Evolutionary conservation across 2,113 vertebrate genomes (phyloP).

Genomic region (Melospiza melodia): DNA sequence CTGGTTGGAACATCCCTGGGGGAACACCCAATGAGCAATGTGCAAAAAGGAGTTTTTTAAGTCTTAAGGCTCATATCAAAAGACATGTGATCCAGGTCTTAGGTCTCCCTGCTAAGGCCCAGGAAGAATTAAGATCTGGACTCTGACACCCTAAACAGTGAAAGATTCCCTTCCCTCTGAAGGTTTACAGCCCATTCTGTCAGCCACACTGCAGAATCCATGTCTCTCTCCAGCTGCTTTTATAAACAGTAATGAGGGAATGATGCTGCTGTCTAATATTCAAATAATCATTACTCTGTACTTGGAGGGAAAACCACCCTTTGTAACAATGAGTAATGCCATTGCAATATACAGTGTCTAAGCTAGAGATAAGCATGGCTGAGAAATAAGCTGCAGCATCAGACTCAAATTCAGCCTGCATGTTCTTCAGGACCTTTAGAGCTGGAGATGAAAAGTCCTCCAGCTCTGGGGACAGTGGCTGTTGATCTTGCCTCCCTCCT

Average conservation of each 20-base stretch:
- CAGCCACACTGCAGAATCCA: not conserved
- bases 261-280: not conserved
- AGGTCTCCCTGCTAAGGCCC: not conserved
- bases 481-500: not conserved
- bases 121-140: not conserved
- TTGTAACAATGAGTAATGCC: not conserved
- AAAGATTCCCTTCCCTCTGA: not conserved
- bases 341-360: not conserved
- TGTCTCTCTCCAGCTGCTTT: not conserved
- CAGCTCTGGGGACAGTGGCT: not conserved
- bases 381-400: not conserved
- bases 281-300: not conserved
- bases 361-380: not conserved
- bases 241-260: not conserved
- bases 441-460: not conserved
- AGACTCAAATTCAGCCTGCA: not conserved
- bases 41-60: not conserved
- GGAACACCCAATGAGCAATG: no score
- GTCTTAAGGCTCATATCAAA: not conserved
- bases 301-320: not conserved
- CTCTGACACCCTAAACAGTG: not conserved
- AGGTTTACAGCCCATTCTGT: not conserved
- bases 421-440: not conserved
- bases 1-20: no score
- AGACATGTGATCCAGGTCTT: not conserved